Evolutionary conservation across 2,113 vertebrate species (phyloP).

Genomic region (Clarias gariepinus): DNA sequence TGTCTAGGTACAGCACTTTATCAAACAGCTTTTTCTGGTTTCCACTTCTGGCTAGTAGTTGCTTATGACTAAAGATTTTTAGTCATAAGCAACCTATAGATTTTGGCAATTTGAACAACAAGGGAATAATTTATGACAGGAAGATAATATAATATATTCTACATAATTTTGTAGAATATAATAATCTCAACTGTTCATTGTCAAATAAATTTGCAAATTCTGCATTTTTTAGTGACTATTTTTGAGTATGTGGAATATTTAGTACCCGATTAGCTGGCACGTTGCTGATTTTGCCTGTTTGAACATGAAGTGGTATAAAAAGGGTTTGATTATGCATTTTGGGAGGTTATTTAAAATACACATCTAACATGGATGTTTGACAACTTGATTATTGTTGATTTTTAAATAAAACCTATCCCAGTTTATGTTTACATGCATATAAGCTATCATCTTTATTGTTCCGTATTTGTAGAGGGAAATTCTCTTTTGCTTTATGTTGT

Average conservation of each 20-base stretch:
- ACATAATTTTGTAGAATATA: not conserved
- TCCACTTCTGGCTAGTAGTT: not conserved
- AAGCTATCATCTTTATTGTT: not conserved
- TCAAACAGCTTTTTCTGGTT: not conserved
- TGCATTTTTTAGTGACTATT: not conserved
- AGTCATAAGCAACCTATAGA: too few species aligned
- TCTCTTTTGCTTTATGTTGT: not conserved
- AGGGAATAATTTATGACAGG: not conserved
- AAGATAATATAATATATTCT: too few species aligned
- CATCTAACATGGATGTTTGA: not conserved
- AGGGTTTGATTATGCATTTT: not conserved
- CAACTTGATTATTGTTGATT: not conserved
- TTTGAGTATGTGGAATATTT: not conserved
- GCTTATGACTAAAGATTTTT: not conserved
- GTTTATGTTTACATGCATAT: not conserved
- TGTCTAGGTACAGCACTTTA: not conserved
- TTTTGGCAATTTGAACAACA: not conserved
- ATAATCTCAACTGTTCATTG: not conserved
- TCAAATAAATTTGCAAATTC: not conserved
- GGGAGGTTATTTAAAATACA: not conserved
- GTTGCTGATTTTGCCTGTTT: not conserved
- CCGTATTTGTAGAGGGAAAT: not conserved
- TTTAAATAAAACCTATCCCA: not conserved
- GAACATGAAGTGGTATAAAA: not conserved
- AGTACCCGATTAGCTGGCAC: not conserved